Evolutionary conservation across 1,140 invertebrate species (phyloP), one percentile per base, ranked within the genome.

Genomic region (Ctenoplectra terminalis): DNA sequence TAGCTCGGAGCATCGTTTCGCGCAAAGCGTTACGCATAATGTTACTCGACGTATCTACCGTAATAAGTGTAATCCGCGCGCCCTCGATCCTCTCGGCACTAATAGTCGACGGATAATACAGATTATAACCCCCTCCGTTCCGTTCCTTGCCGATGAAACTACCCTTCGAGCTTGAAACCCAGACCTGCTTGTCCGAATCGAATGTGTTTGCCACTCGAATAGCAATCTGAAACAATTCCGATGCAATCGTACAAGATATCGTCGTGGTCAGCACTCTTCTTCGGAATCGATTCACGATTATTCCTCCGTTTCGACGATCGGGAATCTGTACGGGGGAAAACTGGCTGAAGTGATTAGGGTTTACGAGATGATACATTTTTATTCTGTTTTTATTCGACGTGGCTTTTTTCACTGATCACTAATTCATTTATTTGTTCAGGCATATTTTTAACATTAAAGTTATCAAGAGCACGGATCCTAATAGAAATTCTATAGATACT

Each of bases 101-200:
- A 92, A 92, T 92, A 92, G 91, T 91, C 90, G 85, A 87, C 87
- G 89, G 91, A 92, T 92, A 92, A 92, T 92, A 92, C 90, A 91
- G 91, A 92, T 92, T 92, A 92, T 85, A 89, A 86, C 88, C 90
- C 73, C 58, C 66, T 46, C 61, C 74, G 70, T 54, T 67, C 74
- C 13, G 79, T 83, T 84, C 76, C 77, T 84, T 73, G 75, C 64
- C 80, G 40, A 75, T 64, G 76, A 79, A 58, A 64, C 79, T 40
- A 82, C 81, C 83, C 70, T 86, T 75, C 88, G 78, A 69, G 79
- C 85, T 40, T 48, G 58, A 31, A 52, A 52, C 20, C 88, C 75
- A 88, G 76, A 85, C 82, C 82, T n/a, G n/a, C n/a, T n/a, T n/a
- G n/a, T n/a, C 73, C 46, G 72, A 81, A 86, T 79, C 74, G 88